phyloP scores from a whole-genome alignment of 53 echinoderm and acorn worm genomes.

The Paracentrotus lividus region DNA sequence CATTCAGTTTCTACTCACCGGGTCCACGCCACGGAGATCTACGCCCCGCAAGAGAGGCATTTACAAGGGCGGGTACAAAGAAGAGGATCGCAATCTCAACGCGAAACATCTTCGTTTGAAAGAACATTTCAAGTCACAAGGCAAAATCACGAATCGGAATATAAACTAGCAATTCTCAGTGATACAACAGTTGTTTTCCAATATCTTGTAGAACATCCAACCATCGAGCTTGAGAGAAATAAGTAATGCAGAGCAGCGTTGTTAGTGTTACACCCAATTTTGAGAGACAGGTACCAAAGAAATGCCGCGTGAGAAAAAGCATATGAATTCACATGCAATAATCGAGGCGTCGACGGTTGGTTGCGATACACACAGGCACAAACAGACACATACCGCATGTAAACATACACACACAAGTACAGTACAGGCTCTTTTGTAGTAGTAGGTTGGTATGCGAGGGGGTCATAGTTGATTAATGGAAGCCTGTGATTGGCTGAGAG shows the following conservation, averaged over 20 bases:
- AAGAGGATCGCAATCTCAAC: neutral
- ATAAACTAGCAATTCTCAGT: neutral
- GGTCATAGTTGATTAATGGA: slow-evolving; percentile 52
- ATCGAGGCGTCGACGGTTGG: slow-evolving; percentile 10
- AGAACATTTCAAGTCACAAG: neutral
- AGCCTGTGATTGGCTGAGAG: slow-evolving; percentile 43
- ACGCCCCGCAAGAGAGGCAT: slow-evolving; percentile 7
- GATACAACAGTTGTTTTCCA: neutral
- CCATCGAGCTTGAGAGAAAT: neutral
- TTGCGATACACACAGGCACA: slow-evolving; percentile 46
- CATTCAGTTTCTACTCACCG: neutral
- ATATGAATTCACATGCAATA: neutral
- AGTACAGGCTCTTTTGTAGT: neutral
- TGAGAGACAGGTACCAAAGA: neutral
- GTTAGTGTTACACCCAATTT: slow-evolving; percentile 38
- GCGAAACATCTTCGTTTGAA: neutral
- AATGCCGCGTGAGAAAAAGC: neutral
- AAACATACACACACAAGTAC: neutral
- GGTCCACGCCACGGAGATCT: slow-evolving; percentile 60
- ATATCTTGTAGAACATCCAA: neutral
- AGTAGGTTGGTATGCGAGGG: neutral
- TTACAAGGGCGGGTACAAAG: slow-evolving; percentile 45
- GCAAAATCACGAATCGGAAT: neutral
- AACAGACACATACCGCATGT: slow-evolving; percentile 1
- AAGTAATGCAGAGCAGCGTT: neutral